A percentile compares a stretch with the other conserved stretches of the same genome.
These are phyloP conservation scores for Iguana delicatissima DNA, from an alignment of 2,797 vertebrate genomes.

Conservation along the genomic window DNA sequence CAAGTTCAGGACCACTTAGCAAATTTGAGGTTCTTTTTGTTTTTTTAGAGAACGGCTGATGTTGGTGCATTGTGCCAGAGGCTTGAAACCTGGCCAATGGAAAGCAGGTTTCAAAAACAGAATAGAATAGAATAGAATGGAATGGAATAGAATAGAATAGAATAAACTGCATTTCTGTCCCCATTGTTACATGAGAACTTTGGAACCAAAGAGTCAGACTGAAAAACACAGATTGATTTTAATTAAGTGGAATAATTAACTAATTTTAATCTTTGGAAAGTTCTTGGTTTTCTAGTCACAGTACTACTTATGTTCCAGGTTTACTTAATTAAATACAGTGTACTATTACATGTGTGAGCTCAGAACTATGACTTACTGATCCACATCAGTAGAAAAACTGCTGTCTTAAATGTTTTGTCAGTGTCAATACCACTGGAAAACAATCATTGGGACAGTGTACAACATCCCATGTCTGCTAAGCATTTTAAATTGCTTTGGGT, in stretches of 20 bases:
- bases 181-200: neutral
- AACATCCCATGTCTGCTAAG: neutral
- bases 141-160: too few species aligned
- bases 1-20: too few species aligned
- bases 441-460: rapidly evolving
- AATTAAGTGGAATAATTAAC: neutral
- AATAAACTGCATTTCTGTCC: too few species aligned
- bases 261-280: neutral
- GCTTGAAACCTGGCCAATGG: too few species aligned
- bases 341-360: neutral
- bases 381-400: neutral
- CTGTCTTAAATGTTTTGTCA: neutral
- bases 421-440: neutral
- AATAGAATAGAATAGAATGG: too few species aligned
- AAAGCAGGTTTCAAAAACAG: too few species aligned
- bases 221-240: neutral
- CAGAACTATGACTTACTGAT: neutral
- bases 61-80: too few species aligned
- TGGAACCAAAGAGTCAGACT: neutral
- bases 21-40: too few species aligned
- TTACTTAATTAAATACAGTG: neutral
- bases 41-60: too few species aligned
- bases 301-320: neutral
- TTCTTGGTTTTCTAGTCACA: neutral
- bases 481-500: neutral